Evolutionary conservation across 2,888 invertebrate genomes (phyloP), one percentile per base, ranked within the genome.

Genomic region (Drosophila buzzatii): DNA sequence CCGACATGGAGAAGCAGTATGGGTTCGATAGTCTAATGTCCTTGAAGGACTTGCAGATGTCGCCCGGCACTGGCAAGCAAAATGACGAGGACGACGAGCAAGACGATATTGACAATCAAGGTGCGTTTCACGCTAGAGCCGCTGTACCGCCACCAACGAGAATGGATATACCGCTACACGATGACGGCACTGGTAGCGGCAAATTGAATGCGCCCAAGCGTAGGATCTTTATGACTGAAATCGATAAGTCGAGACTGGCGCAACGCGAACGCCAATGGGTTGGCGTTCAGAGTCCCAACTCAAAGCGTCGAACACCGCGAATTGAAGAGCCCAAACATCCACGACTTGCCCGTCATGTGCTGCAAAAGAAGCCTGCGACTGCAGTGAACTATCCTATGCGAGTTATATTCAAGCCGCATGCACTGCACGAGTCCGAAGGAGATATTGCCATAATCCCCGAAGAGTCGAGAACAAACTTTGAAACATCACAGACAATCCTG

Each of bases 401-500:
- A 4, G 14, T 60, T 0, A 1, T 73, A 4, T 42, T 27, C 6
- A 12, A 14, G 14, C 37, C 62, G 0, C 58, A 31, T 4, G 6
- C 7, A 3, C 14, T 72, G 2, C 5, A 9, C 5, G 53, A 69
- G 1, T 75, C 69, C 2, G 20, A 5, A 14, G 75, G 64, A 0
- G 20, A 20, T 0, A 66, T 61, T 12, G 10, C 33, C 8, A 3
- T 44, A 10, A 2, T 37, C 3, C 0, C 8, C 2, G 20, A 20
- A 0, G 4, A n/a, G n/a, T 56, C 49, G 4, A 27, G 8, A 12
- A 7, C 9, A 0, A 27, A 16, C 4, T 35, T 56, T 18, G 14
- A 56, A 2, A 18, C 20, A n/a, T 10, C 31, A 0, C 2, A 23
- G 1, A 41, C 61, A 9, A 45, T 73, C 2, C 18, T 73, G 1